These are phyloP conservation scores for Thunnus albacares DNA, from an alignment of 2,797 vertebrate species.

Conservation along the genomic window DNA sequence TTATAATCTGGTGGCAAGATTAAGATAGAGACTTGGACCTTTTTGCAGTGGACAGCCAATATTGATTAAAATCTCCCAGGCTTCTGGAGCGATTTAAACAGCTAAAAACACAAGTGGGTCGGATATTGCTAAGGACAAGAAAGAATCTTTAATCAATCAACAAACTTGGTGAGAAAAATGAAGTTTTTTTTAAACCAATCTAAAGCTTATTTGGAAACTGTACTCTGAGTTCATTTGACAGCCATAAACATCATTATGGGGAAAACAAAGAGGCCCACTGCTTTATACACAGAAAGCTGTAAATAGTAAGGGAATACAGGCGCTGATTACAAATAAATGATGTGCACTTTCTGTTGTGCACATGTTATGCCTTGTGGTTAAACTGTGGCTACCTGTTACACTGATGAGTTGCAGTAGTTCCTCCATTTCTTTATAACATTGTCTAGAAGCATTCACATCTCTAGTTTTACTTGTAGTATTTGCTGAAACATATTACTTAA, in stretches of 20 bases:
- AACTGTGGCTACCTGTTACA: background rate
- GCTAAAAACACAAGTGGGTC: background rate
- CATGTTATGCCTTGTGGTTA: background rate
- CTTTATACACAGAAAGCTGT: background rate
- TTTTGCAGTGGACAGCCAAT: background rate
- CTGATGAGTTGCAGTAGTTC: background rate
- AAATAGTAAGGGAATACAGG: background rate
- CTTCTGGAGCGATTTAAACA: background rate
- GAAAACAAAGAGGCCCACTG: background rate
- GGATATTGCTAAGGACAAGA: background rate
- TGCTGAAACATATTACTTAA: background rate
- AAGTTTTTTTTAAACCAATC: background rate
- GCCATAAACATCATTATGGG: background rate
- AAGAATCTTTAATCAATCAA: background rate
- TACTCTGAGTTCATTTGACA: background rate
- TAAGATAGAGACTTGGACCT: background rate
- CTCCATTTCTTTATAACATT: background rate
- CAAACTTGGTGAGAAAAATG: background rate
- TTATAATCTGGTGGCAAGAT: constrained; percentile 19
- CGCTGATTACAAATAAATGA: background rate
- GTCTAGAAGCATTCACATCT: background rate
- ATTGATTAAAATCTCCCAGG: background rate
- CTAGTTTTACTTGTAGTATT: background rate
- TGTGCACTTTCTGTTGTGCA: background rate
- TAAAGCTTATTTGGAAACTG: background rate